phyloP scores from a whole-genome alignment of 53 echinoderm and acorn worm species.

The Holothuria leucospilota region DNA sequence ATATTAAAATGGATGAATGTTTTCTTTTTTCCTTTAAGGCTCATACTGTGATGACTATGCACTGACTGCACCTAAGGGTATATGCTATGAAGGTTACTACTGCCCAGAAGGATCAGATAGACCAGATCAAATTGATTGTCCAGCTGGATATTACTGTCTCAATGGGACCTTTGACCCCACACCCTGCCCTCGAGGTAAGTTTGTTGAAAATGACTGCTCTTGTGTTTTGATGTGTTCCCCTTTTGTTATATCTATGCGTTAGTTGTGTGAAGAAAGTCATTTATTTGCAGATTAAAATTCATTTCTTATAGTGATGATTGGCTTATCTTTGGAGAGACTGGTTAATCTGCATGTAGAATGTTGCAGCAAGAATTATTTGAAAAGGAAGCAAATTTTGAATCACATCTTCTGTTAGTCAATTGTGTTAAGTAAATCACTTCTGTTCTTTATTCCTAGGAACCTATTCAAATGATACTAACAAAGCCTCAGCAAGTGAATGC shows the following conservation, averaged over 20 bases:
- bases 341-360: too few relatives aligned
- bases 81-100: slow-evolving; percentile 86
- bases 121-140: slow-evolving; percentile 81
- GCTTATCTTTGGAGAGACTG: too few relatives aligned
- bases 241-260: too few relatives aligned
- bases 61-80: slow-evolving; percentile 69
- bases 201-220: neutral
- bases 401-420: too few relatives aligned
- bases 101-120: slow-evolving; percentile 86
- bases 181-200: slow-evolving; percentile 84
- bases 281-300: too few relatives aligned
- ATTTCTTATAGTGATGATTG: too few relatives aligned
- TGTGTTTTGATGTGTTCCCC: too few relatives aligned
- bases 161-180: slow-evolving; percentile 98
- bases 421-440: neutral
- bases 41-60: slow-evolving; percentile 79
- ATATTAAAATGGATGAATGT: neutral
- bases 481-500: slow-evolving; percentile 77
- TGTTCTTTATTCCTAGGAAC: slow-evolving; percentile 60
- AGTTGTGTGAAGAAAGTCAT: too few relatives aligned
- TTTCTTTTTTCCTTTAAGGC: slow-evolving; percentile 51
- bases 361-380: too few relatives aligned
- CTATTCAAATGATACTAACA: slow-evolving; percentile 91
- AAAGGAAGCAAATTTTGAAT: too few relatives aligned
- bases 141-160: slow-evolving; percentile 86